Base-by-base conservation (phyloP, 1,140 invertebrate species). In the Drosophila sechellia region DNA sequence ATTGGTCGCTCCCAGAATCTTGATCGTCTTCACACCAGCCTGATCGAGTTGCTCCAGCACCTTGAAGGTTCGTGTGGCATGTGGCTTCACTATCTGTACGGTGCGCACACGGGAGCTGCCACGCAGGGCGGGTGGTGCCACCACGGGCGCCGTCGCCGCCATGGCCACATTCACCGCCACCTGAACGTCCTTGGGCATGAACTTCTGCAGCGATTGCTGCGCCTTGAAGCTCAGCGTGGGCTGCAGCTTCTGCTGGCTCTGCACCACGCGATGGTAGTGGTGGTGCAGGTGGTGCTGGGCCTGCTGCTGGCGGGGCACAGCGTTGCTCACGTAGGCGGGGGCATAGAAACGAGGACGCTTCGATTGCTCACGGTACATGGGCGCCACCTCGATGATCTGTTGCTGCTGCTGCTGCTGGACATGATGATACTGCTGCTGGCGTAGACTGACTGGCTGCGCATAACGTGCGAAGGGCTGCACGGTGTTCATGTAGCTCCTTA, bases 141-240 rank as follows among this genome's bases (percentile, higher is more conserved):
- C n/a, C 11, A 71, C 56, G 0, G 83, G 74, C 0, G 73, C 83
- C 0, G 87, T 83, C n/a, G 85, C 85, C 3, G 73, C 83, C 31
- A 87, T 83, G n/a, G 85, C 85, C 17, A 89, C 81, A 63, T 90
- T 89, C 20, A 89, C 84, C 34, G 85, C 83, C 84, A 87, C 64
- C 63, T 90, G 83, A 12, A 91, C 76, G 40, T 91, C 89, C 46
- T 80, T 77, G 35, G 89, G 89, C 89, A 91, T 91, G 45, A 90
- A 85, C 35, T 84, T 77, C 48, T 90, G 83, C 71, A 90, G 59
- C 27, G 87, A 78, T 27, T 90, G 83, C 54, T 87, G 79, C 2
- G 87, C 78, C 65, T 74, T 69, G 15, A 77, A 25, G 34, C 50
- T 89, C 2, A 87, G 55, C 0, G 53, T 55, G 27, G 45, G 43